Conservation (phyloP, 2,113 vertebrate genomes). For the Colaptes auratus region DNA sequence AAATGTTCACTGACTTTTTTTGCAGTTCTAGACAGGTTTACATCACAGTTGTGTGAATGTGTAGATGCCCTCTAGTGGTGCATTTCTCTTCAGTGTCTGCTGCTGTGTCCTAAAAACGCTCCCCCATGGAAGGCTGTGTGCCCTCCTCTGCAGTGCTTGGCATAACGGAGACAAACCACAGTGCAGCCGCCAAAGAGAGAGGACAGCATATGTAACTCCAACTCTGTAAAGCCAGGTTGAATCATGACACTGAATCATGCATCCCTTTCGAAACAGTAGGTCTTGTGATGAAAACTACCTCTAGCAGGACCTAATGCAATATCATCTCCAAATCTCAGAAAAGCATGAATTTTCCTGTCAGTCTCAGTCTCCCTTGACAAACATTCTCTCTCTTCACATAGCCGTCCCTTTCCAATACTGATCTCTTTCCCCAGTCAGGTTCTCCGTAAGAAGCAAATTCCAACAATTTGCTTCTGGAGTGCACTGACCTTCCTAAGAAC, state of each 20-base stretch:
- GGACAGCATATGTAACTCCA: not conserved
- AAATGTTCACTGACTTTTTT: not conserved
- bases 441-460: not conserved
- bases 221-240: not conserved
- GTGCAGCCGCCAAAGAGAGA: not conserved
- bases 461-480: not conserved
- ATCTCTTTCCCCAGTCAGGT: not conserved
- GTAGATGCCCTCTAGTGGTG: constrained; percentile 63
- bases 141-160: not conserved
- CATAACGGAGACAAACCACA: not conserved
- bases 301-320: not conserved
- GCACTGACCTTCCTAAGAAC: not conserved
- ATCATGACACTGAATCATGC: not conserved
- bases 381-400: accelerated
- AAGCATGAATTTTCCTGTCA: not conserved
- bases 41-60: not conserved
- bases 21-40: not conserved
- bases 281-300: not conserved
- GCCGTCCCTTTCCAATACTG: not conserved
- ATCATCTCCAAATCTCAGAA: not conserved
- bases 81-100: not conserved
- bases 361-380: not conserved
- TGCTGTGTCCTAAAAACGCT: not conserved
- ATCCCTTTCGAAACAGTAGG: not conserved
- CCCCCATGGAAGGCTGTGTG: accelerated